Percentiles rank a stretch among this genome's conserved stretches.
phyloP scores from a whole-genome alignment of 1,140 invertebrate species.

The Anthonomus grandis region DNA sequence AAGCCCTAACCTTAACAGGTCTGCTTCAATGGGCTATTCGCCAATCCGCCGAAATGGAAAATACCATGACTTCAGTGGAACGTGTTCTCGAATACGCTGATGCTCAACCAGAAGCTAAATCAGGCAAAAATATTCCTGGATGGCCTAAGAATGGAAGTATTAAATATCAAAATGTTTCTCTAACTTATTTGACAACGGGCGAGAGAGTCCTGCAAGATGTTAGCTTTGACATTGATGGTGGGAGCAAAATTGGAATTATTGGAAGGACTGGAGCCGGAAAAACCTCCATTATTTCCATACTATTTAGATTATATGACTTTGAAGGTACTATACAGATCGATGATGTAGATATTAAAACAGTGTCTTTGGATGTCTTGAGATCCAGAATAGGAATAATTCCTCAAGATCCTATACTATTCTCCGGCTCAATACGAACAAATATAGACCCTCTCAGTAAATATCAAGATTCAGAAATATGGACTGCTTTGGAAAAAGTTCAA shows the following conservation, averaged over 20 bases:
- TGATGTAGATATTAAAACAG: slow-evolving; percentile 56
- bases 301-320: slow-evolving; percentile 66
- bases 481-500: slow-evolving; percentile 43
- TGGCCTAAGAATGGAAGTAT: slow-evolving; percentile 29
- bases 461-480: slow-evolving; percentile 49
- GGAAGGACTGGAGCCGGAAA: slow-evolving; percentile 61
- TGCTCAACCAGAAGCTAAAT: slow-evolving; percentile 50
- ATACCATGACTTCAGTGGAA: slow-evolving; percentile 77
- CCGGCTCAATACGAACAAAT: slow-evolving; percentile 55
- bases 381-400: slow-evolving; percentile 65
- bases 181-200: slow-evolving; percentile 64
- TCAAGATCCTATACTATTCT: slow-evolving; percentile 59
- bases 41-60: slow-evolving; percentile 65
- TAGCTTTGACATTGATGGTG: slow-evolving; percentile 57
- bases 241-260: slow-evolving; percentile 56
- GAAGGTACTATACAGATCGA: slow-evolving; percentile 65
- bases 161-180: slow-evolving; percentile 56
- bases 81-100: slow-evolving; percentile 66
- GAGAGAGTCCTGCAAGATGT: slow-evolving; percentile 64
- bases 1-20: slow-evolving; percentile 34
- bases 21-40: slow-evolving; percentile 61
- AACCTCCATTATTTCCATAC: slow-evolving; percentile 68
- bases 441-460: slow-evolving; percentile 56
- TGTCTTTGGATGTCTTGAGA: slow-evolving; percentile 59
- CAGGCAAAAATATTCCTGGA: slow-evolving; percentile 1